Evolutionary conservation across 2,888 invertebrate genomes (phyloP).

Genomic region (Dichetophora obliterata): DNA sequence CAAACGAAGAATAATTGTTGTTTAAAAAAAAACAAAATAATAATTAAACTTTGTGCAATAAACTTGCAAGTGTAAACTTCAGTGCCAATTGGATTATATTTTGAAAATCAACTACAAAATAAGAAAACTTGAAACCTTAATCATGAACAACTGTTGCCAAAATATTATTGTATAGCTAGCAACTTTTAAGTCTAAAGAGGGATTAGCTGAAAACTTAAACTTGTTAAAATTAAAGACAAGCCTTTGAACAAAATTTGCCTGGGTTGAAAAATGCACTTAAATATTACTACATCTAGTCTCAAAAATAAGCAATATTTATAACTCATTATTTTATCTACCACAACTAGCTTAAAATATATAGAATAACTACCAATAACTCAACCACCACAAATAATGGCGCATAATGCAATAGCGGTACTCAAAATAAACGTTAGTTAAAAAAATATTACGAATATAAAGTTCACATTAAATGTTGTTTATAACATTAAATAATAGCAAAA

Average conservation of each 20-base stretch:
- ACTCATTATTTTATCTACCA: background rate
- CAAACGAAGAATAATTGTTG: background rate
- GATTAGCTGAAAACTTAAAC: no score
- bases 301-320: constrained; percentile 32
- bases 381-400: background rate
- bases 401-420: background rate
- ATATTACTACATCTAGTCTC: constrained; percentile 23
- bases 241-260: no score
- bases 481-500: no score
- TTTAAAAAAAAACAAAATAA: background rate
- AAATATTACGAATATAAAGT: no score
- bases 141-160: background rate
- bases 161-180: background rate
- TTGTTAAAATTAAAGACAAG: no score
- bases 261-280: background rate
- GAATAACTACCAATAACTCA: background rate
- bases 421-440: no score
- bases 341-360: background rate
- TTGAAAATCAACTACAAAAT: no score
- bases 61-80: no score
- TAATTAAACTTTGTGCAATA: background rate
- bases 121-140: no score
- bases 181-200: background rate
- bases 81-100: background rate
- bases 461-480: no score